Percentiles rank a stretch among this genome's conserved stretches.
phyloP scores from a whole-genome alignment of 2,888 invertebrate genomes.

The Anthrax anthrax region DNA sequence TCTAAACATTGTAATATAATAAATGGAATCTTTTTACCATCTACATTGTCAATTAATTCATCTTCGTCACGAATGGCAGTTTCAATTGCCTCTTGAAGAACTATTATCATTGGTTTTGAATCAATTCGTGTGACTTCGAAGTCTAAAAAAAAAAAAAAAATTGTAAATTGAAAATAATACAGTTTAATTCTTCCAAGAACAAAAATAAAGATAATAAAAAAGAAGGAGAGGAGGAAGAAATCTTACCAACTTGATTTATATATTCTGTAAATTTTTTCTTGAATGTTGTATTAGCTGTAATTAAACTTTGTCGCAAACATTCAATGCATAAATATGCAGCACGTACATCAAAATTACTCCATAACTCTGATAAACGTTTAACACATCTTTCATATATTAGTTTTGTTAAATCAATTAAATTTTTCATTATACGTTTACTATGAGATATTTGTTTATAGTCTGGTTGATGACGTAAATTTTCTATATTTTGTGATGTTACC shows the following conservation, averaged over 20 bases:
- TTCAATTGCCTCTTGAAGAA: slow-evolving; percentile 24
- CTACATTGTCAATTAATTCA: slow-evolving; percentile 14
- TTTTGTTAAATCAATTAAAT: slow-evolving; percentile 24
- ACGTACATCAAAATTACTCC: slow-evolving; percentile 37
- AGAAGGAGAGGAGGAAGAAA: too few relatives aligned
- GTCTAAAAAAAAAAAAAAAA: slow-evolving; percentile 7
- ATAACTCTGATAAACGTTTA: slow-evolving; percentile 34
- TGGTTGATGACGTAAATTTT: slow-evolving; percentile 23
- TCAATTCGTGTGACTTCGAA: slow-evolving; percentile 8
- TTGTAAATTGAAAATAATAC: too few relatives aligned
- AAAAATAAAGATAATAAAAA: too few relatives aligned
- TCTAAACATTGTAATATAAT: slow-evolving; percentile 25
- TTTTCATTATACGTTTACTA: slow-evolving; percentile 24
- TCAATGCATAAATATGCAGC: slow-evolving; percentile 39
- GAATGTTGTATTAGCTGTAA: slow-evolving; percentile 24
- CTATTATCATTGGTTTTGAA: neutral
- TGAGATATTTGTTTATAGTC: slow-evolving; percentile 26
- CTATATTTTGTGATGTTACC: slow-evolving; percentile 19
- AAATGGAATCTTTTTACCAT: slow-evolving; percentile 19
- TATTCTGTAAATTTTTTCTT: slow-evolving; percentile 25
- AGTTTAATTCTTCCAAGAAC: too few relatives aligned
- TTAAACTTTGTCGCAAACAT: slow-evolving; percentile 37
- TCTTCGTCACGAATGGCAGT: slow-evolving; percentile 19
- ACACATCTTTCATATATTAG: slow-evolving; percentile 35
- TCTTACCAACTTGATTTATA: slow-evolving; percentile 24